phyloP scores from a whole-genome alignment of 64 coral and sea anemone species.

The Astreopora myriophthalma region DNA sequence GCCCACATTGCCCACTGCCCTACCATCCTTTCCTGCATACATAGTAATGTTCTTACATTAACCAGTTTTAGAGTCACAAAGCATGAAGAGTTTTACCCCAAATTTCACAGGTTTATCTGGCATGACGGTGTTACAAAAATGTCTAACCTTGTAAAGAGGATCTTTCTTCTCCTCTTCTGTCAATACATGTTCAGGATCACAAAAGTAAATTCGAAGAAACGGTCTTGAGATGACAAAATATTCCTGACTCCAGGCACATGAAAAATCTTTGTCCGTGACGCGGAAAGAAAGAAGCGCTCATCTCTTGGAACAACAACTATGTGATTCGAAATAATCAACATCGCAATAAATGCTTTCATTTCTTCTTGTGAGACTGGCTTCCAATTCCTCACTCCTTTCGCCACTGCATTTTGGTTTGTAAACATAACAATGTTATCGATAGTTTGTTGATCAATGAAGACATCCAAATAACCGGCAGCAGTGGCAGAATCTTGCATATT shows the following conservation, averaged over 20 bases:
- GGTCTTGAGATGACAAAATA: constrained; percentile 21
- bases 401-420: too few species aligned
- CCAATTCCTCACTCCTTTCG: too few species aligned
- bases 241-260: constrained; percentile 23
- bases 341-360: constrained; percentile 37
- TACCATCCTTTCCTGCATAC: not conserved
- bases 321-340: constrained; percentile 44
- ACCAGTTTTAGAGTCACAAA: constrained; percentile 59
- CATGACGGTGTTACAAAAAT: constrained; percentile 34
- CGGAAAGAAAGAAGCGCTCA: constrained; percentile 58
- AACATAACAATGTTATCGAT: too few species aligned
- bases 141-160: too few species aligned
- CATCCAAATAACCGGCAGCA: too few species aligned
- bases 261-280: constrained; percentile 37
- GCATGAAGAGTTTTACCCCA: constrained; percentile 50
- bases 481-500: too few species aligned
- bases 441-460: too few species aligned
- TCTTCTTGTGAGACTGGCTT: too few species aligned
- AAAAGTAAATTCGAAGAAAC: constrained; percentile 43
- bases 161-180: too few species aligned
- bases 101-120: constrained; percentile 12
- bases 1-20: not conserved
- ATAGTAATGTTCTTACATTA: constrained; percentile 29
- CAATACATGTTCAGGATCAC: not conserved
- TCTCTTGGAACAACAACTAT: constrained; percentile 6